A percentile compares a stretch with the other conserved stretches of the same genome.
These are phyloP conservation scores for Salvelinus fontinalis DNA, from an alignment of 2,113 vertebrate genomes.

Conservation along the genomic window DNA sequence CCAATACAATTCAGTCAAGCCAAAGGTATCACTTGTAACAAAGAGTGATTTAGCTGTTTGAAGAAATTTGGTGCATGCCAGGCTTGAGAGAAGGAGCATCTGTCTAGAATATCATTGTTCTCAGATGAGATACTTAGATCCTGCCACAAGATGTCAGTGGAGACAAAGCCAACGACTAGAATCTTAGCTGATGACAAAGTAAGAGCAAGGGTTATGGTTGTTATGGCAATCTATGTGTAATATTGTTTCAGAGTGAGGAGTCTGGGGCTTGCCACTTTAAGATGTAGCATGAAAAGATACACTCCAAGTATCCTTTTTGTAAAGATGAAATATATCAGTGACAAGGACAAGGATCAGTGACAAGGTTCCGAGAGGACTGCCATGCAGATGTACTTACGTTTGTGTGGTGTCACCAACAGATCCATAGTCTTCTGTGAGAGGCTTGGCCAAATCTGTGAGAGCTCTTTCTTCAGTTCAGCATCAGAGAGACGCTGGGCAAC, in stretches of 20 bases:
- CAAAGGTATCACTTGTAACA: background rate
- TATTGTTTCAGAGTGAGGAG: background rate
- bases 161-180: conserved; percentile 3
- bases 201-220: background rate
- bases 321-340: background rate
- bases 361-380: background rate
- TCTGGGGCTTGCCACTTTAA: background rate
- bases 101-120: background rate
- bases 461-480: conserved; percentile 89
- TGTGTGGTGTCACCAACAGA: conserved; percentile 91
- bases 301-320: background rate
- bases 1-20: background rate
- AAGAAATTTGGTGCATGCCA: background rate
- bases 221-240: background rate
- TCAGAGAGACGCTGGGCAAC: conserved; percentile 87
- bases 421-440: conserved; percentile 93
- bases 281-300: background rate
- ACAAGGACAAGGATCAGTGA: background rate
- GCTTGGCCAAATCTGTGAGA: conserved; percentile 89
- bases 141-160: conserved; percentile 55
- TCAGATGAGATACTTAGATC: background rate
- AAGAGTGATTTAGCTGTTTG: background rate
- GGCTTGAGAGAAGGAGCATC: background rate
- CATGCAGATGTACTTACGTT: conserved; percentile 71
- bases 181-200: background rate